phyloP scores from a whole-genome alignment of 1,140 invertebrate genomes.

The Drosophila quadrilineata region DNA sequence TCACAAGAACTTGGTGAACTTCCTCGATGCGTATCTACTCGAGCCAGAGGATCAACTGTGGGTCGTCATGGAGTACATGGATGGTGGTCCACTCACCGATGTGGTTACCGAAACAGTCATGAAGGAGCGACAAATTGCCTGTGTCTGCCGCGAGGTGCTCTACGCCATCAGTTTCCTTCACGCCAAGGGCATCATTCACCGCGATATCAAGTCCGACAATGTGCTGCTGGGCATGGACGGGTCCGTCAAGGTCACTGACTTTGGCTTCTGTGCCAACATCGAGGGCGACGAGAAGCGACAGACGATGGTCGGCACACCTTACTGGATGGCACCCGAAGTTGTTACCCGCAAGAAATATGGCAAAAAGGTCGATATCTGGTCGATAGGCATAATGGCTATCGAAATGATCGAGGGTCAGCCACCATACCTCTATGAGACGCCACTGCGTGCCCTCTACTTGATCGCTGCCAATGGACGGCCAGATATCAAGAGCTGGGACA shows the following conservation, averaged over 20 bases:
- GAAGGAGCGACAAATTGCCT: constrained; percentile 98
- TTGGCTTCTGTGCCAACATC: constrained; percentile 97
- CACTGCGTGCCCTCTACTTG: constrained; percentile 95
- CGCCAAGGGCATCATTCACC: constrained; percentile 93
- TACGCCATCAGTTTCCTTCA: constrained; percentile 96
- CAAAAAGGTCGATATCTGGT: constrained; percentile 98
- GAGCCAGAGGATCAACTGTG: constrained; percentile 94
- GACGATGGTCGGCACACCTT: constrained; percentile 96
- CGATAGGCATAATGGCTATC: constrained; percentile 95
- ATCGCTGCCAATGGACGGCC: constrained; percentile 98
- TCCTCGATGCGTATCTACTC: constrained; percentile 92
- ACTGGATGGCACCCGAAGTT: constrained; percentile 96
- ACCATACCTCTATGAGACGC: constrained; percentile 96
- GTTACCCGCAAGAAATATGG: constrained; percentile 92
- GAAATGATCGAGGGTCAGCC: constrained; percentile 99
- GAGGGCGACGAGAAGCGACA: constrained; percentile 96
- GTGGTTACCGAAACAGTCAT: constrained; percentile 98
- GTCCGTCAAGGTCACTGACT: constrained; percentile 98
- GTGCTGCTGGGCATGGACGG: constrained; percentile 98
- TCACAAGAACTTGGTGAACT: constrained; percentile 98
- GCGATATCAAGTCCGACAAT: constrained; percentile 98
- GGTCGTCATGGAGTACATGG: constrained; percentile 97
- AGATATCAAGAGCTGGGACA: constrained; percentile 92
- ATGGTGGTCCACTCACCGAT: constrained; percentile 97
- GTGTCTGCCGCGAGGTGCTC: constrained; percentile 95